Conservation (phyloP, 2,113 vertebrate species). For the Hemichromis elongatus region DNA sequence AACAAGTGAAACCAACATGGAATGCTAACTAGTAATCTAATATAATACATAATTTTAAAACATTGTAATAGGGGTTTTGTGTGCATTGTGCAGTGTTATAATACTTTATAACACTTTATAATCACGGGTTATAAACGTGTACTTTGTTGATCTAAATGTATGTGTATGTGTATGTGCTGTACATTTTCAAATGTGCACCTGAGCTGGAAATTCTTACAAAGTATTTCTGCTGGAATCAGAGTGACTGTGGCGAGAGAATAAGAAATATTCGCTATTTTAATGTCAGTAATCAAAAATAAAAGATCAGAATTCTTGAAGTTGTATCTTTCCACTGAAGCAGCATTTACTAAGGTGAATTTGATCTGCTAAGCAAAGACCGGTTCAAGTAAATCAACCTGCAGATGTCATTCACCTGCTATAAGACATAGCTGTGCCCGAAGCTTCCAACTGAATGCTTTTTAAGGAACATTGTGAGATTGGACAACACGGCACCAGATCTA, state of each 20-base stretch:
- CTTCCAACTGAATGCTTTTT: not conserved
- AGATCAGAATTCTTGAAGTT: not conserved
- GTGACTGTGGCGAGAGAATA: not conserved
- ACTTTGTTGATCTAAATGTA: not conserved
- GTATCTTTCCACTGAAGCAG: not conserved
- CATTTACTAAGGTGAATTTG: not conserved
- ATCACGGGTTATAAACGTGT: not conserved
- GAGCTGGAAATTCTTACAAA: not conserved
- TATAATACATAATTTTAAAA: not conserved
- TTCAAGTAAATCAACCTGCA: not conserved
- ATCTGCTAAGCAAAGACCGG: not conserved
- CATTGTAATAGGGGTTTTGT: not conserved
- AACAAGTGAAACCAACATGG: not conserved
- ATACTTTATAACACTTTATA: not conserved
- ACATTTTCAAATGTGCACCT: not conserved
- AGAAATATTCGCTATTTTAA: not conserved
- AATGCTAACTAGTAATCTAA: not conserved
- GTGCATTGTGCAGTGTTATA: not conserved
- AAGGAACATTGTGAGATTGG: not conserved
- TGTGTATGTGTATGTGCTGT: not conserved
- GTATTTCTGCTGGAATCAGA: not conserved
- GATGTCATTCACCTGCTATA: not conserved
- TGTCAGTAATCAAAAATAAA: not conserved
- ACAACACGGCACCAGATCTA: not conserved
- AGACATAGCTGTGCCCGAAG: not conserved